A percentile compares a stretch with the other conserved stretches of the same genome.
Conservation (phyloP, 2,113 vertebrate genomes). For the cat (Felis catus) region DNA sequence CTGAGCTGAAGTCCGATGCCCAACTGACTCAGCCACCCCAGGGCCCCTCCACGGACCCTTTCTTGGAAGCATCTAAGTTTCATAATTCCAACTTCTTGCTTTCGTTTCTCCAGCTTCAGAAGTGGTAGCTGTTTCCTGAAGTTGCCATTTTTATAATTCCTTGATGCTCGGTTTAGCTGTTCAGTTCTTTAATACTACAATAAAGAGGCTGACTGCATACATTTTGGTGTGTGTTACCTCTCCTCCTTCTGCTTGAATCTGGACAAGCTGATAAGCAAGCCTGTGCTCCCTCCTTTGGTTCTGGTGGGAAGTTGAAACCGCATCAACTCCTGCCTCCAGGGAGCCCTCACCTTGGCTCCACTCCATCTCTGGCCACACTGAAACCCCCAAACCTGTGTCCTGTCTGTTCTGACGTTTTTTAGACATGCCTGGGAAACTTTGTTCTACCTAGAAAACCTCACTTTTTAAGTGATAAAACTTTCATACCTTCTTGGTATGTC, state of each 20-base stretch:
- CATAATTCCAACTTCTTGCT: not conserved
- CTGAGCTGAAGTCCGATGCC: too few relatives aligned
- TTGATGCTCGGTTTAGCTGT: not conserved
- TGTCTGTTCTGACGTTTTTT: too few relatives aligned
- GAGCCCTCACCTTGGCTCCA: not conserved
- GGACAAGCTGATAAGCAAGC: not conserved
- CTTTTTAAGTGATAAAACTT: not conserved
- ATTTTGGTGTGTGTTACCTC: not conserved
- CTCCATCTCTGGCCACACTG: not conserved
- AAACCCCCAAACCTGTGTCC: not conserved
- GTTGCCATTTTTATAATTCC: not conserved
- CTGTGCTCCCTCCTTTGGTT: not conserved
- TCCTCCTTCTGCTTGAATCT: not conserved
- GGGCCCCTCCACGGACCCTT: not conserved
- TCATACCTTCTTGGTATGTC: not conserved
- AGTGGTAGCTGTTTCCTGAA: not conserved
- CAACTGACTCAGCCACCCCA: too few relatives aligned
- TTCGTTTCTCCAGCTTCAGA: not conserved
- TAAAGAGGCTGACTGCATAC: not conserved
- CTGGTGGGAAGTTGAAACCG: not conserved
- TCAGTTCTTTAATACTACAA: not conserved
- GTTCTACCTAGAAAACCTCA: not conserved
- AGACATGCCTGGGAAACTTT: not conserved
- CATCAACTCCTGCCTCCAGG: not conserved
- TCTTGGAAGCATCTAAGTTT: not conserved